Base-by-base conservation (phyloP, 2,888 invertebrate genomes). In the Agonopterix subpropinquella region DNA sequence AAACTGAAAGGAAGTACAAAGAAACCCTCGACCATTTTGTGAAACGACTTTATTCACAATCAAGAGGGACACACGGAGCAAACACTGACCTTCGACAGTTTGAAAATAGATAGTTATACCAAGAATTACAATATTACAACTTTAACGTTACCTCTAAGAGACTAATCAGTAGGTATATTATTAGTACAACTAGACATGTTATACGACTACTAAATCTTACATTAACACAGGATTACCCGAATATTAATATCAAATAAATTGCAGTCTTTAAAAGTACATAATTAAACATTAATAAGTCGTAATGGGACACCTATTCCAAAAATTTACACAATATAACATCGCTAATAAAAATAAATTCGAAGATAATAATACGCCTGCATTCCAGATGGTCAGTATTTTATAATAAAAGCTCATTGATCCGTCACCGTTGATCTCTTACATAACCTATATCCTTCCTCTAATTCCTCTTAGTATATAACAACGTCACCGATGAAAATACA, bases 231-330 rank as follows among this genome's bases (percentile, higher is more conserved):
- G 54, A 55, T 55, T 58, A 60, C 50, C 44, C 53, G 52, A 64
- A 65, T 62, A 67, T 62, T 53, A 64, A 62, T 69, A 68, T 67
- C 64, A 68, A 70, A 69, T 56, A 50, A 67, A 67, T 59, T 47
- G 61, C 72, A 76, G 75, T 76, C 73, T 73, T 70, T 55, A 59
- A 60, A 60, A 61, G n/a, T 39, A 42, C 60, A 53, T 62, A 64
- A 64, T 67, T 57, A 62, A 64, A 64, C 51, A 57, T 62, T 28
- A 28, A 28, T 28, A 28, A 28, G 28, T 28, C 28, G 28, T 28
- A 28, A 42, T 42, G 42, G 13, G 42, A 13, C 42, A 11, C 11
- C 42, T 11, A 9, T 42, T 42, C 42, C 42, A 42, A 13, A n/a
- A 11, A 11, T 42, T 11, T 13, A 45, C 36, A 45, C 13, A 36